phyloP scores from a whole-genome alignment of 1,140 invertebrate genomes.

The Drosophila arawakana region DNA sequence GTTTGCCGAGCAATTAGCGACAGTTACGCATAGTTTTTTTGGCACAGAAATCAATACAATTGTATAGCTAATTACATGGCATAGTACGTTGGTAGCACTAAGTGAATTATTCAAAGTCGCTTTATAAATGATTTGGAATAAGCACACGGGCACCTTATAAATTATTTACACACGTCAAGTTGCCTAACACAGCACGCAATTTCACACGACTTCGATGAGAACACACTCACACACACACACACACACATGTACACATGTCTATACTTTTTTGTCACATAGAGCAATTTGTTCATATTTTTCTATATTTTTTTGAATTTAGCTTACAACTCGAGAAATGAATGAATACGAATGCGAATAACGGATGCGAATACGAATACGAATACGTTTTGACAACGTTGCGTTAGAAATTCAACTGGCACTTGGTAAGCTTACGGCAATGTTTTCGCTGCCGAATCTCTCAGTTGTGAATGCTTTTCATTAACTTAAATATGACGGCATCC shows the following conservation, averaged over 20 bases:
- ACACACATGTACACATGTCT: neutral
- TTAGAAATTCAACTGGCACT: slow-evolving; percentile 70
- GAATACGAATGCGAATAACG: slow-evolving; percentile 16
- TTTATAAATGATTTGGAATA: slow-evolving; percentile 1
- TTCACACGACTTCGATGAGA: slow-evolving; percentile 17
- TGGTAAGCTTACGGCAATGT: slow-evolving; percentile 69
- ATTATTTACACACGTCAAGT: slow-evolving; percentile 22
- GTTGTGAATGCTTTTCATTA: slow-evolving; percentile 67
- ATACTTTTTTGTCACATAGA: slow-evolving; percentile 13
- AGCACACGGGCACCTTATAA: neutral
- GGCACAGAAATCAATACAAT: slow-evolving; percentile 48
- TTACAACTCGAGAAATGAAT: slow-evolving; percentile 24
- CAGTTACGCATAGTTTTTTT: slow-evolving; percentile 20
- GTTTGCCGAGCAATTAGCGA: slow-evolving; percentile 49
- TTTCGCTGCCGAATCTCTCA: slow-evolving; percentile 57
- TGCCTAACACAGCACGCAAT: slow-evolving; percentile 17
- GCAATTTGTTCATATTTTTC: slow-evolving; percentile 6
- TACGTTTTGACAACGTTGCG: slow-evolving; percentile 61
- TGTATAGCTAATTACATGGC: neutral
- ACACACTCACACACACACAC: slow-evolving; percentile 4
- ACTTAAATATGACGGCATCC: slow-evolving; percentile 69
- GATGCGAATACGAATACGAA: slow-evolving; percentile 25
- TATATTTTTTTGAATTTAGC: slow-evolving; percentile 11
- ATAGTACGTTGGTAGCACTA: neutral
- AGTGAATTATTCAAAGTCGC: neutral